Evolutionary conservation across 2,888 invertebrate genomes (phyloP).

Genomic region (Cecidostiba fungosa): DNA sequence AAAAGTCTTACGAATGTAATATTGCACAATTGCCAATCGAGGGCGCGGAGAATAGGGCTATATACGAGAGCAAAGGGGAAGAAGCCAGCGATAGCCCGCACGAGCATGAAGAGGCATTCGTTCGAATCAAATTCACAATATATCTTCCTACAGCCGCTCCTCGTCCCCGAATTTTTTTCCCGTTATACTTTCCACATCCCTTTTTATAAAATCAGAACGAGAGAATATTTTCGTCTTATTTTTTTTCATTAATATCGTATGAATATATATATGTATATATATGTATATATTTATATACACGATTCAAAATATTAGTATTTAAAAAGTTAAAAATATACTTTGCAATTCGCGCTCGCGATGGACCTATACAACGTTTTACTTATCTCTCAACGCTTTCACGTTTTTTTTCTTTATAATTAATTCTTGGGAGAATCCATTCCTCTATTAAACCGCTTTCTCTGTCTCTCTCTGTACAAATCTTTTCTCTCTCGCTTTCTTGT

Average conservation of each 20-base stretch:
- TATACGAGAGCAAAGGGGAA: slow-evolving; percentile 53
- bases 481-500: background rate
- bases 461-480: slow-evolving; percentile 49
- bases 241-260: slow-evolving; percentile 75
- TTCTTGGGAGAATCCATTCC: slow-evolving; percentile 55
- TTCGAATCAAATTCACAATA: slow-evolving; percentile 46
- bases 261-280: slow-evolving; percentile 72
- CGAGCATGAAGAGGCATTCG: slow-evolving; percentile 60
- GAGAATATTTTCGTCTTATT: slow-evolving; percentile 69
- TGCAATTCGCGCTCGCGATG: slow-evolving; percentile 78
- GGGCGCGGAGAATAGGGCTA: slow-evolving; percentile 58
- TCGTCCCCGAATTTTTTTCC: slow-evolving; percentile 25
- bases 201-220: slow-evolving; percentile 71
- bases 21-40: slow-evolving; percentile 74
- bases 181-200: slow-evolving; percentile 24
- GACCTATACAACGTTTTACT: slow-evolving; percentile 73
- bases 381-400: slow-evolving; percentile 54
- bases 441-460: slow-evolving; percentile 63
- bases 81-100: slow-evolving; percentile 44
- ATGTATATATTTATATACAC: slow-evolving; percentile 74
- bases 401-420: slow-evolving; percentile 64
- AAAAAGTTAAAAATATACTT: slow-evolving; percentile 80
- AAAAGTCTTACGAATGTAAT: slow-evolving; percentile 68
- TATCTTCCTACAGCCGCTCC: slow-evolving; percentile 24
- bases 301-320: slow-evolving; percentile 78